These are phyloP conservation scores for Acrocephalus scirpaceus DNA, from an alignment of 2,797 vertebrate genomes.

Conservation along the genomic window DNA sequence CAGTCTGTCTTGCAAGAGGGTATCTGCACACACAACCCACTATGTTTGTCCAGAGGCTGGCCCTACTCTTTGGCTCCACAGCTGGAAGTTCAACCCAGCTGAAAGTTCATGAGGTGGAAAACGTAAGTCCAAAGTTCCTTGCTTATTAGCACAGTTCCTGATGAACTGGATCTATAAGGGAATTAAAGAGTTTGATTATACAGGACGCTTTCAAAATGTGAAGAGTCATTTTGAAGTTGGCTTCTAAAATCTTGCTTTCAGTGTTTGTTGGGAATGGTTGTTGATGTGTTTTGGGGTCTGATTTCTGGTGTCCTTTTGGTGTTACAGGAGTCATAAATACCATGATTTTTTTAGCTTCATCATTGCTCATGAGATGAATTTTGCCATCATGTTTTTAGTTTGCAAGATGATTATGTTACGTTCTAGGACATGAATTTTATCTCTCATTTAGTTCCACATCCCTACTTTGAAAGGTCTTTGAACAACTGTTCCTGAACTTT, in stretches of 20 bases:
- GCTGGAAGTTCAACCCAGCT: background rate
- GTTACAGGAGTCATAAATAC: background rate
- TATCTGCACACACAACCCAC: background rate
- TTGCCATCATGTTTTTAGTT: background rate
- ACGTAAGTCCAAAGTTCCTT: background rate
- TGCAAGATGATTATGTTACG: background rate
- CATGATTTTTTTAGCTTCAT: background rate
- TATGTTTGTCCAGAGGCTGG: background rate
- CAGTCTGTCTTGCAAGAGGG: background rate
- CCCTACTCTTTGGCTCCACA: background rate
- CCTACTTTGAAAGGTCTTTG: background rate
- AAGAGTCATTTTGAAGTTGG: background rate
- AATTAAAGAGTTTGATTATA: background rate
- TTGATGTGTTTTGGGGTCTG: background rate
- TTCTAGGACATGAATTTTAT: background rate
- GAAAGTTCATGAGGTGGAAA: background rate
- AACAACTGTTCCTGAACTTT: background rate
- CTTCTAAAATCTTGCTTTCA: background rate
- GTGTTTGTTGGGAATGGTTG: background rate
- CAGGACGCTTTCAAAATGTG: background rate
- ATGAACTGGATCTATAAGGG: background rate
- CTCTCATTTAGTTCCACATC: background rate
- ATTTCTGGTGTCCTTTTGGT: background rate
- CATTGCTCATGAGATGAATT: background rate
- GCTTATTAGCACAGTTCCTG: background rate